These are phyloP conservation scores for Indicator indicator DNA, from an alignment of 2,113 vertebrate genomes.

Conservation along the genomic window DNA sequence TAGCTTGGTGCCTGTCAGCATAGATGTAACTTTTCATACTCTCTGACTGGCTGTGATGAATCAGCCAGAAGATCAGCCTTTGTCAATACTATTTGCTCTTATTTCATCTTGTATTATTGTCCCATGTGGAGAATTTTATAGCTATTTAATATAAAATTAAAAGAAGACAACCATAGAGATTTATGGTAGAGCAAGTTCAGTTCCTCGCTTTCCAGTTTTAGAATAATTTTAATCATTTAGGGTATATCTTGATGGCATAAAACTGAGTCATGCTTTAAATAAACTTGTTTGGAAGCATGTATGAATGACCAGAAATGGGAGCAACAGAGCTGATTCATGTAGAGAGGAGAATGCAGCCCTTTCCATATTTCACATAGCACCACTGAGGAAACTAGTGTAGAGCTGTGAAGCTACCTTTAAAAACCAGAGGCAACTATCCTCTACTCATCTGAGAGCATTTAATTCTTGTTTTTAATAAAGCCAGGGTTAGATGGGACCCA, in stretches of 20 bases:
- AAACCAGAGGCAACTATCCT: background rate
- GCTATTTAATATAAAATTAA: background rate
- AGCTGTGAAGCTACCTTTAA: background rate
- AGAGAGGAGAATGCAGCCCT: background rate
- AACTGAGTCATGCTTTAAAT: background rate
- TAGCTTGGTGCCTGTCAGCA: background rate
- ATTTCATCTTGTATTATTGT: background rate
- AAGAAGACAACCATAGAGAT: background rate
- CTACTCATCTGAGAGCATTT: background rate
- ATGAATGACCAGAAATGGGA: background rate
- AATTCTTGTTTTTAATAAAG: background rate
- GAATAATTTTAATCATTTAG: background rate
- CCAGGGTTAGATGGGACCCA: background rate
- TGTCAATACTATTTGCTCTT: background rate
- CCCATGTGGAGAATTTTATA: background rate
- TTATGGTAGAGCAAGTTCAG: background rate
- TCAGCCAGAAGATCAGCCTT: background rate
- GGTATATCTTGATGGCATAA: background rate
- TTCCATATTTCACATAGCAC: background rate
- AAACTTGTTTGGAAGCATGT: background rate
- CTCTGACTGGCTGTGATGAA: background rate
- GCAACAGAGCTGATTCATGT: background rate
- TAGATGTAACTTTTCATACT: background rate
- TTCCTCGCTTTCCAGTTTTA: background rate
- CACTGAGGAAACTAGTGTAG: background rate